These are phyloP conservation scores for Eublepharis macularius DNA, from an alignment of 2,113 vertebrate genomes.

Conservation along the genomic window DNA sequence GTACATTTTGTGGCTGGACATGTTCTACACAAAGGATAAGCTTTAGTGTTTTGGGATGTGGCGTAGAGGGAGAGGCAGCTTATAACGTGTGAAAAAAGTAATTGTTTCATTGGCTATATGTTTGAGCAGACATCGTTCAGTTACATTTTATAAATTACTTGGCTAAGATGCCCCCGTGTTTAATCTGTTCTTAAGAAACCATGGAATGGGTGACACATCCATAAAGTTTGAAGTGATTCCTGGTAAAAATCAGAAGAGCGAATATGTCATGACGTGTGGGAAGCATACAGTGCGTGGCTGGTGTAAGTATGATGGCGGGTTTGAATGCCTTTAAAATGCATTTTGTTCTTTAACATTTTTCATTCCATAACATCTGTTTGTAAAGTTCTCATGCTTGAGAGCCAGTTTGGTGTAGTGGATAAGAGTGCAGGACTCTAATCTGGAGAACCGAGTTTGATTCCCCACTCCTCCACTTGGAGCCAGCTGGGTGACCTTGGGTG, in stretches of 20 bases:
- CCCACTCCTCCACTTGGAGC: no score
- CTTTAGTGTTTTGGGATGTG: neutral
- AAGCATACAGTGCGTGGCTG: constrained; percentile 97
- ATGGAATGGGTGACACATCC: constrained; percentile 98
- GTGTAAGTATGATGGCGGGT: constrained; percentile 85
- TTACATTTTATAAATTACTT: constrained; percentile 3
- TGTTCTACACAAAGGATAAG: neutral
- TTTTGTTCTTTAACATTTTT: neutral
- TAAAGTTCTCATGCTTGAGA: neutral
- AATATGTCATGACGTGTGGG: constrained; percentile 98
- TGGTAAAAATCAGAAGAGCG: constrained; percentile 99
- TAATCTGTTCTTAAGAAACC: constrained; percentile 84
- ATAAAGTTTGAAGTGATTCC: constrained; percentile 99
- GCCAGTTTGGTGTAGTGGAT: no score
- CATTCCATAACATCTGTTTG: accelerated
- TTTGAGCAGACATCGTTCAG: neutral
- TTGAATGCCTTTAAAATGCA: neutral
- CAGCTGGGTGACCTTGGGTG: no score
- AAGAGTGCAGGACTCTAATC: no score
- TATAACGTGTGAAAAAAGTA: neutral
- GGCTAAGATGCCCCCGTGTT: neutral
- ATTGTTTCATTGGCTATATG: neutral
- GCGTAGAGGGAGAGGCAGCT: neutral
- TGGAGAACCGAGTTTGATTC: no score
- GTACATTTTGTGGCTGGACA: neutral